Evolutionary conservation across 2,113 vertebrate species (phyloP), one percentile per base, ranked within the genome.

Genomic region (Procapra przewalskii): DNA sequence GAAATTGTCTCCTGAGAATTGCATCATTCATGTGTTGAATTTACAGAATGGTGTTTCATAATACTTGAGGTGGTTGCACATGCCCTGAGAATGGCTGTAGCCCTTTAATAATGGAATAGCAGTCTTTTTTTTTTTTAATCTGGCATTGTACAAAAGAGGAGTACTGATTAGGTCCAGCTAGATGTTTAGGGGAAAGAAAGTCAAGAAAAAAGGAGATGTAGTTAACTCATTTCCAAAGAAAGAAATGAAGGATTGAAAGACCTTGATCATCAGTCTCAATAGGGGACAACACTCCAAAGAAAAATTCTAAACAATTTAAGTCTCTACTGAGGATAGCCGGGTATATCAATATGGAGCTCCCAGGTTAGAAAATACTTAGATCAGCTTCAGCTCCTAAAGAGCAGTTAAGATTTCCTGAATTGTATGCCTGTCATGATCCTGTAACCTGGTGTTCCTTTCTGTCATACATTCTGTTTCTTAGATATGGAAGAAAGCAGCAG

Each of bases 401-500:
- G 11, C 52, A 31, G 13, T 21, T 2, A 82, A 23, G 12, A 52
- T 43, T 92, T 87, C 62, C 85, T 87, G 17, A 88, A n/a, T 81
- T 77, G 15, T 15, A 14, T 86, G 27, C 21, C 9, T 67, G 5
- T 43, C 55, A 14, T 67, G 91, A 25, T 25, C 36, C 52, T 45
- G 6, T 90, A 93, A 95, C 54, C 77, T 29, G 77, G 67, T 36
- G 11, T 40, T 82, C 12, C 54, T 84, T 91, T 95, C 92, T 92
- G 9, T 94, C 90, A n/a, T 75, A 21, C 60, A 62, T 36, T 93
- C 12, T 62, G 67, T 88, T 86, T 40, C 83, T 6, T 91, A 99
- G 99, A 98, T 99, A 99, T 99, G 99, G 99, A 99, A 98, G 99
- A 99, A 98, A 99, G 98, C 98, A 99, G 98, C 98, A 98, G 98